Percentiles rank a stretch among this genome's conserved stretches.
phyloP scores from a whole-genome alignment of 2,888 invertebrate species.

The Neoitamus cyanurus region DNA sequence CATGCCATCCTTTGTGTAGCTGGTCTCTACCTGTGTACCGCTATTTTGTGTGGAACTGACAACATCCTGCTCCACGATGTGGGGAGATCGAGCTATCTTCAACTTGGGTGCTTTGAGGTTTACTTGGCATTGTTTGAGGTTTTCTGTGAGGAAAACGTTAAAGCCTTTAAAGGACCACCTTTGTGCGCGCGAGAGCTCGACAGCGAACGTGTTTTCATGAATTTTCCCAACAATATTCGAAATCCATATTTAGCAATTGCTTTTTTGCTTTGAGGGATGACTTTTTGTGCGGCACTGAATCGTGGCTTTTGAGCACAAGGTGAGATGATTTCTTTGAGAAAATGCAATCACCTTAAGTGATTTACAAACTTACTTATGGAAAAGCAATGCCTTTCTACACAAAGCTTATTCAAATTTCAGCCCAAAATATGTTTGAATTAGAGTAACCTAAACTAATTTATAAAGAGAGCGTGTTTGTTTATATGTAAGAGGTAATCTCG shows the following conservation, averaged over 20 bases:
- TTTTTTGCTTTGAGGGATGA: not conserved
- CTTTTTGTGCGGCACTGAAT: not conserved
- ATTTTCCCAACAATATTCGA: not conserved
- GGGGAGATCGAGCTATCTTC: not conserved
- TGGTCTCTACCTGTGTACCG: not conserved
- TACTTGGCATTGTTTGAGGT: constrained; percentile 7
- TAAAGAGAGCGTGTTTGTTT: too few species aligned
- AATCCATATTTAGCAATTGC: constrained; percentile 1
- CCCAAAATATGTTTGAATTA: too few species aligned
- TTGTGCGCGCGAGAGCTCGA: not conserved
- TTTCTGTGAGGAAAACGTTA: not conserved
- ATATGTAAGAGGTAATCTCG: too few species aligned
- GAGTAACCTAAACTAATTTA: too few species aligned
- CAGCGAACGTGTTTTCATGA: not conserved
- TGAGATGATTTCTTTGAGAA: not conserved
- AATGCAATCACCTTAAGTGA: not conserved
- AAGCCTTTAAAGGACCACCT: constrained; percentile 6
- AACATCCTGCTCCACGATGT: constrained; percentile 7
- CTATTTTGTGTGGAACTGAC: constrained; percentile 8
- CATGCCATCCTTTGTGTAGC: not conserved
- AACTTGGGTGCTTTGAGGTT: constrained; percentile 21
- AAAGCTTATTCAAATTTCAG: too few species aligned
- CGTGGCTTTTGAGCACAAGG: not conserved
- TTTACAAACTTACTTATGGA: not conserved
- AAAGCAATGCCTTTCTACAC: too few species aligned